Base-by-base conservation (phyloP, 2,888 invertebrate species). In the Drosophila greeni region DNA sequence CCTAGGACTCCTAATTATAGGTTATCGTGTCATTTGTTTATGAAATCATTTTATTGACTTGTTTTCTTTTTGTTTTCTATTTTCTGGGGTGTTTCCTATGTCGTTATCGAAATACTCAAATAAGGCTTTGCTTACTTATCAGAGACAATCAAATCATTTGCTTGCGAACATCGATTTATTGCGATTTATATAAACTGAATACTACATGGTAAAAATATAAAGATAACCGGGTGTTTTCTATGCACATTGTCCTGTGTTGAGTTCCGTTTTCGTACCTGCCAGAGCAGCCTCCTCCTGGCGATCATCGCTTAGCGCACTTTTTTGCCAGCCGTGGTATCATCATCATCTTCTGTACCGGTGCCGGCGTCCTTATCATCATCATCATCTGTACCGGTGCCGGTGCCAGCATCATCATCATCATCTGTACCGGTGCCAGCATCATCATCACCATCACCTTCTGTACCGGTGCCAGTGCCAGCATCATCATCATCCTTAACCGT, bases 141-240 rank as follows among this genome's bases (percentile, higher is more conserved):
- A 33, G 20, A 33, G 33, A 18, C 9, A 23, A 31, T 47, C 18
- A 48, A 31, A 9, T 16, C 7, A 9, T 23, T 47, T 56, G 57
- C 39, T 57, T 56, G 57, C 58, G 24, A 57, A 36, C 23, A 42
- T 36, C 36, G 34, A 18, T 55, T 56, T 56, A 56, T 56, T 56
- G 36, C 56, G 20, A 36, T 26, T 36, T 56, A 56, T 56, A 56
- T n/a, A n/a, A 36, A 36, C 59, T 61, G 59, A 60, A 60, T 61
- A 45, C 64, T 60, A 60, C 18, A 37, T 45, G 37, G 37, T 62
- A 45, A 39, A 29, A 43, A 60, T 43, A 48, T 54, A 54, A n/a
- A 24, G n/a, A 31, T 37, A 12, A n/a, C 12, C 11, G 29, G 24
- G 14, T 43, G 11, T 14, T 36, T 36, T 23, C 20, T 12, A 23